phyloP scores from a whole-genome alignment of 2,797 vertebrate species.

The Vireo griseus region DNA sequence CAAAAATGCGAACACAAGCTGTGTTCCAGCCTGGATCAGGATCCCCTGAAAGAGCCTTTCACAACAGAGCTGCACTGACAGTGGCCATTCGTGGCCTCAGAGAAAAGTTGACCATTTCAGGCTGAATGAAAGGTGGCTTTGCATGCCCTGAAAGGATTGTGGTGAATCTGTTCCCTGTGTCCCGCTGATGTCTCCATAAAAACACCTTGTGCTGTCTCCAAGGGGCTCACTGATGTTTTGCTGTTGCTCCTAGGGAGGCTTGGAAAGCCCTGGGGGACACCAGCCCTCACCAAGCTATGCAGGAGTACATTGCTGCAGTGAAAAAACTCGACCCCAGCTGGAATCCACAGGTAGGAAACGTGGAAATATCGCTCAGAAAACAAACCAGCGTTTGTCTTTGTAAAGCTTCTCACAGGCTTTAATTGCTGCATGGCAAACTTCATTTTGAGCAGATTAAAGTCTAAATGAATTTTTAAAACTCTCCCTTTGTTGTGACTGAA shows the following conservation, averaged over 20 bases:
- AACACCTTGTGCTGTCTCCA: background rate
- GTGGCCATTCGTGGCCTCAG: background rate
- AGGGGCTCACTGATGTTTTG: background rate
- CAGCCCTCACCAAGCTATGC: slow-evolving; percentile 89
- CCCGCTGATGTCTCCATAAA: background rate
- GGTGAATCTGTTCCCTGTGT: background rate
- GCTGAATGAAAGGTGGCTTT: background rate
- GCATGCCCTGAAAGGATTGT: background rate
- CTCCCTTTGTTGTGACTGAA: slow-evolving; percentile 2
- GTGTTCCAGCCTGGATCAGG: background rate
- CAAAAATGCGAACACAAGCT: background rate
- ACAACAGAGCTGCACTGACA: background rate
- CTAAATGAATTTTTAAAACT: background rate
- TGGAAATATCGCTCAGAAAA: background rate
- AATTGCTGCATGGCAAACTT: slow-evolving; percentile 39
- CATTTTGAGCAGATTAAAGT: slow-evolving; percentile 11
- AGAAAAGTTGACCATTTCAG: background rate
- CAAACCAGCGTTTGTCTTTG: background rate
- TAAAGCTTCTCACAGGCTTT: background rate
- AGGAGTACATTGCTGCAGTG: slow-evolving; percentile 88
- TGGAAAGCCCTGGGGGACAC: slow-evolving; percentile 94
- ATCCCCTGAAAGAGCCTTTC: background rate
- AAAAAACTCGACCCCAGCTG: slow-evolving; percentile 89
- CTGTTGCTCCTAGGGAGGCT: slow-evolving; percentile 82
- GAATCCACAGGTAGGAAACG: slow-evolving; percentile 83